phyloP scores from a whole-genome alignment of 2,113 vertebrate species.

The Colinus virginianus region DNA sequence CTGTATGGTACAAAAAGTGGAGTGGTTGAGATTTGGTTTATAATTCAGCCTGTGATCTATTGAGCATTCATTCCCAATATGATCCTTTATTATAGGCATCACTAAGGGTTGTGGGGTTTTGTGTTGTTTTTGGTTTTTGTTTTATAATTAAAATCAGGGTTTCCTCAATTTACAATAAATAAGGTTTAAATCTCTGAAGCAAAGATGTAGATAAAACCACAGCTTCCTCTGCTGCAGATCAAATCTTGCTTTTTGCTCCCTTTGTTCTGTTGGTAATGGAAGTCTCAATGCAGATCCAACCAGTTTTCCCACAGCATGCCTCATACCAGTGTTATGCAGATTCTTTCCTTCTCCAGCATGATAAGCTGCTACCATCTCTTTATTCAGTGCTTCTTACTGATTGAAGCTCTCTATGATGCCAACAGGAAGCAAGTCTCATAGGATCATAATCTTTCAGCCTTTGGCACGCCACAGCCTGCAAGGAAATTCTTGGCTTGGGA shows the following conservation, averaged over 20 bases:
- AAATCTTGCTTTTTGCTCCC: not conserved
- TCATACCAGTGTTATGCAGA: not conserved
- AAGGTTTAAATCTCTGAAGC: not conserved
- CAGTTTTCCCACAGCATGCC: not conserved
- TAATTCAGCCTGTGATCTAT: not conserved
- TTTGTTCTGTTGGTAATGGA: not conserved
- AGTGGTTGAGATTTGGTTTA: not conserved
- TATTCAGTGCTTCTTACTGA: constrained; percentile 26
- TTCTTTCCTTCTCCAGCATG: not conserved
- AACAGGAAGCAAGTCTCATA: constrained; percentile 14
- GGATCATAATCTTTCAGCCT: constrained; percentile 3
- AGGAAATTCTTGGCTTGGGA: constrained; percentile 10
- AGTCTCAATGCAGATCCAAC: not conserved
- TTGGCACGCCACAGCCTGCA: not conserved
- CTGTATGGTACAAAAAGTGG: not conserved
- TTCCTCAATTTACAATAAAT: constrained; percentile 35
- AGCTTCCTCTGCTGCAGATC: not conserved
- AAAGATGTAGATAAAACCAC: constrained; percentile 8
- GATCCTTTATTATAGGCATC: not conserved
- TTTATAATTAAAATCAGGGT: not conserved
- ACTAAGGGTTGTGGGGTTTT: not conserved
- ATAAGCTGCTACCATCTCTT: not conserved
- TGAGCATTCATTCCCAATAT: not conserved
- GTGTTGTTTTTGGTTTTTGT: not conserved
- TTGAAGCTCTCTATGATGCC: constrained; percentile 18